Base-by-base conservation (phyloP, 2,888 invertebrate genomes). In the Tinea trinotella region DNA sequence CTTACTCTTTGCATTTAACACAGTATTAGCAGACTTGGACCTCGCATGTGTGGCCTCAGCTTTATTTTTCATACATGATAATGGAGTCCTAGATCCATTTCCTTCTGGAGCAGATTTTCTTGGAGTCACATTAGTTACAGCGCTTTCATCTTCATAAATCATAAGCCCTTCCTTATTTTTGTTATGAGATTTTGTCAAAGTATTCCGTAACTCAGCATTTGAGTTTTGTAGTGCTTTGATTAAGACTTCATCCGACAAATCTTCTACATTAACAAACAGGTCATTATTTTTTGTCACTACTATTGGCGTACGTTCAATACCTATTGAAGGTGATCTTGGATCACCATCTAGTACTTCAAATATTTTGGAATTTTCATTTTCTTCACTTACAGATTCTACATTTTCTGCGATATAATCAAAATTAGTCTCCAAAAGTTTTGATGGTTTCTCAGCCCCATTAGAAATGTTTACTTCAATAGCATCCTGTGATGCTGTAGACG, bases 111-210 rank as follows among this genome's bases (percentile, higher is more conserved):
- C 75, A 0, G 74, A 66, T 63, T 84, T 82, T 58, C 74, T 78
- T 1, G 79, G 78, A 53, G 80, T 78, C 49, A 69, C 71, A 64
- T 64, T 55, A 55, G 55, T 24, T 35, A 61, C 57, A 55, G 58
- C 59, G n/a, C 65, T 57, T 52, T 84, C 76, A 75, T 90, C 89
- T 76, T 89, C 89, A 72, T 89, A 89, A 58, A 90, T 87, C n/a
- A 88, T 68, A 50, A 88, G 69, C 2, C 83, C 86, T 54, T 88
- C 79, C 59, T 78, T 66, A 59, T 78, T 82, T 54, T 80, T 68
- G 59, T 78, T 67, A 58, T 66, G 56, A 62, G 60, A 52, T 56
- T 68, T 71, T 10, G 52, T 44, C 19, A 60, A 57, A 56, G 63
- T 63, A 57, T 75, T 70, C 3, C 72, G 67, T 5, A 76, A 65